Evolutionary conservation across 2,113 vertebrate genomes (phyloP), one percentile per base, ranked within the genome.

Genomic region (Arizona elegans): DNA sequence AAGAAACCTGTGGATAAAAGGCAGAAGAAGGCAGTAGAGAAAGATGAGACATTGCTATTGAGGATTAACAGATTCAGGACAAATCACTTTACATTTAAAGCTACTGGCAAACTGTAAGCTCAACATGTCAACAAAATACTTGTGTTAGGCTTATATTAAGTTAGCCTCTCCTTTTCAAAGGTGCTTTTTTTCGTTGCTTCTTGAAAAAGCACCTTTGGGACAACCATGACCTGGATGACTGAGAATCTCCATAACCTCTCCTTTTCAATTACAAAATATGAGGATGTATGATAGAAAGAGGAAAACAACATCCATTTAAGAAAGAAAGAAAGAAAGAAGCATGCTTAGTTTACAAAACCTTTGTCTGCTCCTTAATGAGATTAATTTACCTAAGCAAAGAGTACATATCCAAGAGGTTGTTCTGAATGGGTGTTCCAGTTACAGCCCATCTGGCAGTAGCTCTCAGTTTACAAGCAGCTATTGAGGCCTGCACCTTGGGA

Each of bases 361-460:
- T 85, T 55, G 11, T 9, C 7, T 38, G 7, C 23, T 15, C 43
- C 65, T 15, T 15, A 0, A 0, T 38, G 38, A 17, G 65, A 65
- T 29, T 53, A 50, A 93, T 98, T 97, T 97, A 99, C 99, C 98
- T 99, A 50, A 99, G 97, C 92, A 99, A 97, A 0, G 99, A 98
- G 95, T 99, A 99, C 98, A 99, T 98, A 96, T 99, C 99, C 97
- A 99, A 94, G 91, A 99, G 96, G 97, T 99, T 99, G 97, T 99
- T 99, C 97, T 99, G 99, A 96, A 99, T 98, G 0, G 99, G 99
- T 0, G 99, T 99, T 5, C 99, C 99, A 0, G 99, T 99, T 91
- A 99, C 98, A 0, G 99, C 99, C 99, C 99, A 99, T 12, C 98
- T 98, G 29, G 98, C 98, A 0, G 0, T 88, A 2, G 98, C 98